Evolutionary conservation across 2,113 vertebrate species (phyloP).

Genomic region (Rhabdornis inornatus): DNA sequence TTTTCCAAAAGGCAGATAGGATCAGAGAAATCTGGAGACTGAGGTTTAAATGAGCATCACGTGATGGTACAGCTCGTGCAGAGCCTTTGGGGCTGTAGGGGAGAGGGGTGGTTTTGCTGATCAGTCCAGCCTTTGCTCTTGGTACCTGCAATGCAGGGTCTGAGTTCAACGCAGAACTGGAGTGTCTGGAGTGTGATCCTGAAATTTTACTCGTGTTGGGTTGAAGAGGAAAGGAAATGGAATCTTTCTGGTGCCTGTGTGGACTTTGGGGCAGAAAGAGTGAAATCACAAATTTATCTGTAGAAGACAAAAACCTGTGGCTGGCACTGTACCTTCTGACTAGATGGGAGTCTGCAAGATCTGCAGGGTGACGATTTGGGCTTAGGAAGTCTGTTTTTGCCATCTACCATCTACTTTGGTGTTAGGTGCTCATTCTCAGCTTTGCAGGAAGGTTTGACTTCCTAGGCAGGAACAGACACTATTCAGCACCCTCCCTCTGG

Average conservation of each 20-base stretch:
- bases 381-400: neutral
- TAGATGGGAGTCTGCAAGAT: neutral
- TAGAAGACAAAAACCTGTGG: neutral
- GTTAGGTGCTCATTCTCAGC: neutral
- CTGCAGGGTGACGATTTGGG: neutral
- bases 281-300: neutral
- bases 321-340: neutral
- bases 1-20: neutral
- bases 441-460: neutral
- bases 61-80: neutral
- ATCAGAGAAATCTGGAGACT: neutral
- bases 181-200: neutral
- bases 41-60: neutral
- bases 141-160: slow-evolving; percentile 32
- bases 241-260: neutral
- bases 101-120: neutral
- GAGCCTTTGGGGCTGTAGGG: neutral
- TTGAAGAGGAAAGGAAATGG: neutral
- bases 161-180: neutral
- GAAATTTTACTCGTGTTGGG: neutral
- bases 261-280: neutral
- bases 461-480: neutral
- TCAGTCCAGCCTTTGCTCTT: neutral
- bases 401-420: neutral
- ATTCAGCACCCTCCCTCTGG: neutral